Evolutionary conservation across 2,888 invertebrate genomes (phyloP).

Genomic region (Tenodera sinensis): DNA sequence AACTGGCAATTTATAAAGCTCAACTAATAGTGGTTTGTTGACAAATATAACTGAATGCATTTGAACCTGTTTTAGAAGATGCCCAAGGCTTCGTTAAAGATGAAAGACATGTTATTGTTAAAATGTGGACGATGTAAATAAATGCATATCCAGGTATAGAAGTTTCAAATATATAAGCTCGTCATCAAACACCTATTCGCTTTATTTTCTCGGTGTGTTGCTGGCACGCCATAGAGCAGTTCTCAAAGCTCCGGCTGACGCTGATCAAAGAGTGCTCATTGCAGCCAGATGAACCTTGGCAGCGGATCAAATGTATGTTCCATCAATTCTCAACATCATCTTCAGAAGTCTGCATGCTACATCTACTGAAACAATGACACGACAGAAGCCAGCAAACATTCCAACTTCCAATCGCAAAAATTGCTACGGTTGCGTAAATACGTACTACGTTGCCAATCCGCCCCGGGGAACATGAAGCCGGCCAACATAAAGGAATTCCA

Average conservation of each 20-base stretch:
- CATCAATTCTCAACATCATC: neutral
- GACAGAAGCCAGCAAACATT: neutral
- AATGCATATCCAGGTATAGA: too few relatives aligned
- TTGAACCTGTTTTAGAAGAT: too few relatives aligned
- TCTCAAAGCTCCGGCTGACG: neutral
- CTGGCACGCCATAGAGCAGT: neutral
- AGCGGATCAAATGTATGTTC: neutral
- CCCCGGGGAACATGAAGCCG: neutral
- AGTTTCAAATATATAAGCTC: too few relatives aligned
- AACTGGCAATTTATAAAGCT: too few relatives aligned
- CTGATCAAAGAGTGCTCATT: too few relatives aligned
- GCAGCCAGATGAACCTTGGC: neutral
- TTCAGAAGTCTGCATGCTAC: neutral
- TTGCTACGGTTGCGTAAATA: neutral
- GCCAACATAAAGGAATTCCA: neutral
- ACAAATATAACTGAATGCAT: too few relatives aligned
- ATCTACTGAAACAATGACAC: neutral
- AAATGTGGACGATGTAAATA: too few relatives aligned
- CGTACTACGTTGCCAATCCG: neutral
- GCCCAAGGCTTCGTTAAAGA: too few relatives aligned
- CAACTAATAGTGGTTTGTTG: too few relatives aligned
- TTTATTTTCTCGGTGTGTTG: too few relatives aligned
- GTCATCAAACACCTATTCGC: too few relatives aligned
- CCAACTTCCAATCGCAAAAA: neutral
- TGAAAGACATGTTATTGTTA: too few relatives aligned